phyloP scores from a whole-genome alignment of 2,113 vertebrate genomes.

The Eira barbara region DNA sequence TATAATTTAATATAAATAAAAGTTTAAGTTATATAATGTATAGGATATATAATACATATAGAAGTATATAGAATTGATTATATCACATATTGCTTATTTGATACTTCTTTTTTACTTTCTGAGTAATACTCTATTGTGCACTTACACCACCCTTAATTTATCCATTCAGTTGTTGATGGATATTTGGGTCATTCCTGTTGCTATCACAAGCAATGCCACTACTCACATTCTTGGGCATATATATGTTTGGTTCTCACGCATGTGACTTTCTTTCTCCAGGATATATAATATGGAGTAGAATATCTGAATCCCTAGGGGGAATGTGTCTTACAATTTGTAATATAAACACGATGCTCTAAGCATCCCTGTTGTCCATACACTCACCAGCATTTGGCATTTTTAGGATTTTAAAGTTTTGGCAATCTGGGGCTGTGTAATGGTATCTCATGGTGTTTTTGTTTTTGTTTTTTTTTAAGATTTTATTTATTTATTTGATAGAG shows the following conservation, averaged over 20 bases:
- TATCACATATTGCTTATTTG: background rate
- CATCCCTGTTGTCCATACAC: background rate
- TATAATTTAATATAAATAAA: background rate
- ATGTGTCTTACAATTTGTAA: background rate
- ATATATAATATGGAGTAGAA: background rate
- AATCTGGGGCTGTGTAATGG: background rate
- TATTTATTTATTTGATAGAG: too few species aligned
- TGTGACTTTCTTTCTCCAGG: background rate
- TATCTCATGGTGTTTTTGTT: background rate
- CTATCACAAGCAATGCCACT: background rate
- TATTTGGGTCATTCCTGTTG: background rate
- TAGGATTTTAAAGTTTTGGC: background rate
- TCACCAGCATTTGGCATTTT: background rate
- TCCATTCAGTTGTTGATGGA: background rate
- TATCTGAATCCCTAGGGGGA: background rate
- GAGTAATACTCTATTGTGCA: background rate
- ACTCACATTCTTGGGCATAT: background rate
- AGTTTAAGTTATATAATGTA: background rate
- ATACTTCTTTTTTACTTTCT: background rate
- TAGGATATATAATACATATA: background rate
- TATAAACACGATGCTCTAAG: background rate
- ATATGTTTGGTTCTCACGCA: background rate
- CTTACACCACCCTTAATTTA: background rate
- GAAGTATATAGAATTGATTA: background rate
- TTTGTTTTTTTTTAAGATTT: too few species aligned